Conservation (phyloP, 2,888 invertebrate species). For the Axea sp. region DNA sequence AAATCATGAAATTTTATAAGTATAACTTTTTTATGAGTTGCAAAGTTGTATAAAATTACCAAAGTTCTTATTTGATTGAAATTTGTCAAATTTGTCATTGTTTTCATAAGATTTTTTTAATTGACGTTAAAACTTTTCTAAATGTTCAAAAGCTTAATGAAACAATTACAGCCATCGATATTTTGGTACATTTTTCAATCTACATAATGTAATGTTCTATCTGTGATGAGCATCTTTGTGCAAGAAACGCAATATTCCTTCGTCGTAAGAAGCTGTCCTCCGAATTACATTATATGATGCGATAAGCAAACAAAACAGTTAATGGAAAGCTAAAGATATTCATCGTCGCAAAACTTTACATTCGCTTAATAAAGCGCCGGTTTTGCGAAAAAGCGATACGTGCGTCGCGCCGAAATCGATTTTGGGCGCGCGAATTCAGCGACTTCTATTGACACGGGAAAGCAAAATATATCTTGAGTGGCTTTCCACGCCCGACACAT, state of each 20-base stretch:
- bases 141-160: no score
- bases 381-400: constrained; percentile 47
- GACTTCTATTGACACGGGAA: constrained; percentile 48
- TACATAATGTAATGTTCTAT: constrained; percentile 32
- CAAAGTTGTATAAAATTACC: no score
- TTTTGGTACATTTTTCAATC: background rate
- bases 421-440: constrained; percentile 39
- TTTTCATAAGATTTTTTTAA: no score
- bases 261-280: constrained; percentile 19
- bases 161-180: constrained; percentile 4
- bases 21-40: no score
- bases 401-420: constrained; percentile 41
- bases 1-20: no score
- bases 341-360: constrained; percentile 47
- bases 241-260: constrained; percentile 43
- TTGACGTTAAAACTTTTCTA: no score
- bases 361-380: constrained; percentile 34
- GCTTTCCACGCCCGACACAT: constrained; percentile 44
- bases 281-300: constrained; percentile 42
- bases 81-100: no score
- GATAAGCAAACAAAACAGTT: constrained; percentile 56
- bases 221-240: background rate
- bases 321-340: constrained; percentile 51
- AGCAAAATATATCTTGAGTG: constrained; percentile 56
- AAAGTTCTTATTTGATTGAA: no score